Evolutionary conservation across 2,888 invertebrate genomes (phyloP), one percentile per base, ranked within the genome.

Genomic region (Gisinianus flammeolus): DNA sequence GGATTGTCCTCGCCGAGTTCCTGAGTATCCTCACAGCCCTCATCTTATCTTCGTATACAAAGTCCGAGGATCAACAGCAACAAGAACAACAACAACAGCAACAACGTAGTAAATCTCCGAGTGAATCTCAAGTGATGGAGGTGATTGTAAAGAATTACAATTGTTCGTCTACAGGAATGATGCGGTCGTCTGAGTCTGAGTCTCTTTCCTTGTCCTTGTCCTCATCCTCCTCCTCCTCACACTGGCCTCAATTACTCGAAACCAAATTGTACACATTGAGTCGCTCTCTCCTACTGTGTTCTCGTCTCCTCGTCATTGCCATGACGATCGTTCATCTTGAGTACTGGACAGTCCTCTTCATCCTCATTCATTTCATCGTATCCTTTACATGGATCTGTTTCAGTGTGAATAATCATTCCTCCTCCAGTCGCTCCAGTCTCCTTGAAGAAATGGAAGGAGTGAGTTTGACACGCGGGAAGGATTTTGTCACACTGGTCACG

Each of bases 1-100:
- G 82, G 80, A 79, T 84, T 78, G 80, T 84, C 76, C 79, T 82
- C 78, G 79, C 75, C 56, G 84, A 84, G 80, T 79, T 82, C 78
- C 73, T 82, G 52, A 81, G 81, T 66, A 76, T 80, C 44, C 22
- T 78, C 67, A 73, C 76, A 77, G 81, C 81, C 26, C 73, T 81
- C 62, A 67, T 72, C 72, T 80, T 81, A 64, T 76, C 80, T 35
- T 79, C 80, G 24, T 80, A 79, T 75, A 73, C 79, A 33, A 79
- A 78, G 62, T 66, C 78, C 16, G 62, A 62, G 62, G 62, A 62
- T 26, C n/a, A n/a, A n/a, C n/a, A n/a, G n/a, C n/a, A n/a, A n/a
- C n/a, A n/a, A n/a, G n/a, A n/a, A n/a, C n/a, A n/a, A n/a, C n/a
- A n/a, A n/a, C n/a, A n/a, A n/a, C 62, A 76, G 28, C 68, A 76